Base-by-base conservation (phyloP, 2,888 invertebrate genomes). In the Epiblema foenella region DNA sequence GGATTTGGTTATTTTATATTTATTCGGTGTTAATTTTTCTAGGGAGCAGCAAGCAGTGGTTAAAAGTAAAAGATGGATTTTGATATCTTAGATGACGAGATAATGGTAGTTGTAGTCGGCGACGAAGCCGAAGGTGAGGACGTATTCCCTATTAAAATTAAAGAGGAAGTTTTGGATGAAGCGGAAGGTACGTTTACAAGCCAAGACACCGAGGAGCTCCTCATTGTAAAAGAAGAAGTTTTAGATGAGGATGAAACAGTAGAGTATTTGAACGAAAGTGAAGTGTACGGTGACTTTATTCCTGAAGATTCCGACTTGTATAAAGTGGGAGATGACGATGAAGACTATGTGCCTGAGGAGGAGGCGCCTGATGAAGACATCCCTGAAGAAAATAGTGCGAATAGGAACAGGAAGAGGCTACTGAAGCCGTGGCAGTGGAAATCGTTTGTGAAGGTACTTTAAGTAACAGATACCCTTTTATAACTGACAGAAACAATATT, bases 391-490 rank as follows among this genome's bases (percentile, higher is more conserved):
- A 37, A 15, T 12, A 5, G 20, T 33, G 37, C 17, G 0, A 37
- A 17, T 29, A 69, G 71, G 4, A 72, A 33, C 52, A 69, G 72
- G 11, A 75, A 79, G 46, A 57, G 77, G 17, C 79, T 78, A 78
- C 67, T 80, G 29, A 76, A 75, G 39, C 80, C 81, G 1, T 75
- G 76, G 37, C 79, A 83, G 49, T 76, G 77, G 46, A 77, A 69
- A n/a, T 90, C 89, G 1, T 89, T 86, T 81, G 85, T 92, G 2
- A 77, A 82, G 64, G 64, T 64, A 51, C 4, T 24, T 29, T 33
- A 33, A 8, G 9, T 33, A 8, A 33, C 8, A 33, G 7, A 33
- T 33, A 0, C 33, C 33, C 24, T 24, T 24, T 24, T 24, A 24
- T 24, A 1, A 24, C 24, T 24, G 24, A 24, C 24, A 24, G 24